Percentiles rank a stretch among this genome's conserved stretches.
Evolutionary conservation across 1,140 invertebrate species (phyloP).

Genomic region (Ceratina australensis): DNA sequence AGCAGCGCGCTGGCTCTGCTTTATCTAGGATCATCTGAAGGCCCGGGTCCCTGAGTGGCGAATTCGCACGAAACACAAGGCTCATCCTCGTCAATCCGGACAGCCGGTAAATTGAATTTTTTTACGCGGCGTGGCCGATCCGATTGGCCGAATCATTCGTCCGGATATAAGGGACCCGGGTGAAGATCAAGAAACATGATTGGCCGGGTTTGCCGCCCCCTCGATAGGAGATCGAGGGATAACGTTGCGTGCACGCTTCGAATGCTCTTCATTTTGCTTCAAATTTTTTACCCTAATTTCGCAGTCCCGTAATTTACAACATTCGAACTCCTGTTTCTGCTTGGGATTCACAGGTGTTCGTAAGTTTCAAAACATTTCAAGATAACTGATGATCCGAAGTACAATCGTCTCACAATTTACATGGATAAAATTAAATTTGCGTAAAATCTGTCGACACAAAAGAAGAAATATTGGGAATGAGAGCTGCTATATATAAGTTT

Average conservation of each 20-base stretch:
- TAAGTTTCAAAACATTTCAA: no score
- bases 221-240: neutral
- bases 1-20: slow-evolving; percentile 33
- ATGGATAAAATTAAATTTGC: no score
- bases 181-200: neutral
- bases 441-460: no score
- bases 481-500: no score
- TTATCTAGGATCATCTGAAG: slow-evolving; percentile 57
- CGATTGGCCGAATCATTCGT: slow-evolving; percentile 46
- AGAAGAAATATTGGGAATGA: no score
- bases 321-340: no score
- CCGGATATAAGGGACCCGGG: slow-evolving; percentile 13
- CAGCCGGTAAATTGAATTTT: slow-evolving; percentile 61
- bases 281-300: no score
- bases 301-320: no score
- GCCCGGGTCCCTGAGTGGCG: neutral
- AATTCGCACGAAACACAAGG: slow-evolving; percentile 42
- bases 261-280: neutral
- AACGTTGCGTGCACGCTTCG: slow-evolving; percentile 10
- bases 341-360: no score
- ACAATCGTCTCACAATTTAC: no score
- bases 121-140: slow-evolving; percentile 24
- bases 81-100: slow-evolving; percentile 59
- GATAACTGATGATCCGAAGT: no score
- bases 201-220: no score